These are phyloP conservation scores for Cryptus armator DNA, from an alignment of 2,888 invertebrate genomes.

Conservation along the genomic window DNA sequence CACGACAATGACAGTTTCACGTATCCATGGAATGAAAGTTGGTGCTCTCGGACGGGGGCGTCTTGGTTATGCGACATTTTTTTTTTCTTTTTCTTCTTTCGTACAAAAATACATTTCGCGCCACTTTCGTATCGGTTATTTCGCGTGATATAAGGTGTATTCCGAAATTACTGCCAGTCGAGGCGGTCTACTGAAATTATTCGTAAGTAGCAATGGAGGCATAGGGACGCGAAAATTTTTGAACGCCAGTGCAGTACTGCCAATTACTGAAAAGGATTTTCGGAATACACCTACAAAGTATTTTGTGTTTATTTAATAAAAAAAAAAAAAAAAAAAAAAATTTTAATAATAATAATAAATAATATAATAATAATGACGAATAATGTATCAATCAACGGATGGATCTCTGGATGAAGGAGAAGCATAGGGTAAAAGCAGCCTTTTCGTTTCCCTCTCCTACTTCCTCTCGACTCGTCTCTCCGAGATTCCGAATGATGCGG, in stretches of 20 bases:
- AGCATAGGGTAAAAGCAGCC: not conserved
- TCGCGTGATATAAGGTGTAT: not conserved
- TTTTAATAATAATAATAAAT: not conserved
- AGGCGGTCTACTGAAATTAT: too few relatives aligned
- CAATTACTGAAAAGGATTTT: too few relatives aligned
- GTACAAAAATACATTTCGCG: not conserved
- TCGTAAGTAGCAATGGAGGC: too few relatives aligned
- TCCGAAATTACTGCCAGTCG: too few relatives aligned
- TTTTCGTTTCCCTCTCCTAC: conserved; percentile 21
- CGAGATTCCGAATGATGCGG: conserved; percentile 45
- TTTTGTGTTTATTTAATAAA: not conserved
- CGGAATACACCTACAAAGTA: not conserved
- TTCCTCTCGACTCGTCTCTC: conserved; percentile 47
- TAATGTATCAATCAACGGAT: not conserved
- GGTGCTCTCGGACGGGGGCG: not conserved
- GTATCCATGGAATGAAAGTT: not conserved
- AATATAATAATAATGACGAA: not conserved
- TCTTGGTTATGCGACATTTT: not conserved
- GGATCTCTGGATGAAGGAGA: not conserved
- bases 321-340: not conserved
- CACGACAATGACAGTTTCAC: not conserved
- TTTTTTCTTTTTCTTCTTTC: not conserved
- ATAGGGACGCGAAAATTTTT: too few relatives aligned
- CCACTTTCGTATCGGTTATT: not conserved
- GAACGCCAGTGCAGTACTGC: too few relatives aligned